Percentiles rank a stretch among this genome's conserved stretches.
These are phyloP conservation scores for Lepidotrigona ventralis DNA, from an alignment of 1,140 invertebrate genomes.

Conservation along the genomic window DNA sequence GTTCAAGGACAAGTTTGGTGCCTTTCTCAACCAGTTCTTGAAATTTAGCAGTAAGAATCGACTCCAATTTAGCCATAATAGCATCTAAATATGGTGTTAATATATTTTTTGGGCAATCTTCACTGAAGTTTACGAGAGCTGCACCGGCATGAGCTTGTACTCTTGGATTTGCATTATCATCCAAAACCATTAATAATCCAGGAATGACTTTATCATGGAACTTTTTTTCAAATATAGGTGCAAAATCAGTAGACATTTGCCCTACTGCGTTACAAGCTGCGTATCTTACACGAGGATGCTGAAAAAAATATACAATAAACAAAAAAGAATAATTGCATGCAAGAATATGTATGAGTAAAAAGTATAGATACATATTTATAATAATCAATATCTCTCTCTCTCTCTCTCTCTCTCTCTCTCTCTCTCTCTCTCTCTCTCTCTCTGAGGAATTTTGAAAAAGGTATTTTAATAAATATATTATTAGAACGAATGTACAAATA, in stretches of 20 bases:
- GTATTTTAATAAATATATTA: conserved; percentile 53
- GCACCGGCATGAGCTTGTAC: conserved; percentile 97
- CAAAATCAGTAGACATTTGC: conserved; percentile 99
- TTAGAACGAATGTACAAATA: conserved; percentile 69
- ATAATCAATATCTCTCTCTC: conserved; percentile 58
- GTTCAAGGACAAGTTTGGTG: conserved; percentile 97
- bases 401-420: conserved; percentile 61
- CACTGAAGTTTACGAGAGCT: conserved; percentile 99
- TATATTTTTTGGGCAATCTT: conserved; percentile 98
- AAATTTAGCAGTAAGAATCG: conserved; percentile 95
- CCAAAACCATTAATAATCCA: conserved; percentile 93
- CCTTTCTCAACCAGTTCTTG: conserved; percentile 96
- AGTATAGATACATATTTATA: conserved; percentile 10
- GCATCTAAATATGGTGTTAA: conserved; percentile 93
- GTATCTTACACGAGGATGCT: conserved; percentile 96
- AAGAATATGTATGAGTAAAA: not conserved
- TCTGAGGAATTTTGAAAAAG: conserved; percentile 62
- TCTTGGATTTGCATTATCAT: conserved; percentile 94
- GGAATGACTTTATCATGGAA: conserved; percentile 97
- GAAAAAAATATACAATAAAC: conserved; percentile 60
- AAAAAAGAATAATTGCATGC: not conserved
- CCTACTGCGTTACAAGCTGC: conserved; percentile 99
- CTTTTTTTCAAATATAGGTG: conserved; percentile 97
- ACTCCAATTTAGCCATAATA: conserved; percentile 95
- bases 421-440: conserved; percentile 57